Evolutionary conservation across 1,140 invertebrate genomes (phyloP), one percentile per base, ranked within the genome.

Genomic region (Amyelois transitella): DNA sequence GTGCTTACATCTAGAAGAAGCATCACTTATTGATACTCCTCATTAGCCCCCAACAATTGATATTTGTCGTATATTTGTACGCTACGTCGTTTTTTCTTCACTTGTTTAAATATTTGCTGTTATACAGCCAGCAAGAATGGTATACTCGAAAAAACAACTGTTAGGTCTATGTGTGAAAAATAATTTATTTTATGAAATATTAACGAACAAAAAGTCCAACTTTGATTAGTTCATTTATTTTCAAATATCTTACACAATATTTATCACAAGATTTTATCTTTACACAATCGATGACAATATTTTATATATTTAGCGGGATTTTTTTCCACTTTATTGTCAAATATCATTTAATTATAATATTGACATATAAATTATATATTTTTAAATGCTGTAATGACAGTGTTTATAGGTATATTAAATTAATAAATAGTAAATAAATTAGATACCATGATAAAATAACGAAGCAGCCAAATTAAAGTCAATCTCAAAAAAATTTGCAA

Each of bases 201-300:
- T 0, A 5, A 2, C 5, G 0, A 38, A 38, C 17, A 38, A 38
- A 38, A 38, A 12, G 17, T 38, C 32, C n/a, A 38, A 38, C 12
- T 14, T 2, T 38, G 45, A 28, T 55, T 60, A 43, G 32, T 62
- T 55, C 50, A 49, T 66, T 62, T 67, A 67, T 58, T 67, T 60
- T 58, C 19, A 14, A 56, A 53, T 66, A 62, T 20, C 61, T 56
- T 67, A 63, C 51, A 38, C 32, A 38, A n/a, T 55, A 50, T 59
- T 62, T 69, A 69, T 69, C 66, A 66, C 68, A 66, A 64, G 62
- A 58, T 43, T 61, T 67, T 50, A 50, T 43, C 45, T 64, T 64
- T 54, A n/a, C 24, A 25, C 19, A 19, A 17, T 48, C 57, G 48
- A 60, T 45, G 51, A 54, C 50, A 55, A 53, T 59, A 53, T 47